Evolutionary conservation across 2,888 invertebrate species (phyloP), one percentile per base, ranked within the genome.

Genomic region (Aethes cnicana): DNA sequence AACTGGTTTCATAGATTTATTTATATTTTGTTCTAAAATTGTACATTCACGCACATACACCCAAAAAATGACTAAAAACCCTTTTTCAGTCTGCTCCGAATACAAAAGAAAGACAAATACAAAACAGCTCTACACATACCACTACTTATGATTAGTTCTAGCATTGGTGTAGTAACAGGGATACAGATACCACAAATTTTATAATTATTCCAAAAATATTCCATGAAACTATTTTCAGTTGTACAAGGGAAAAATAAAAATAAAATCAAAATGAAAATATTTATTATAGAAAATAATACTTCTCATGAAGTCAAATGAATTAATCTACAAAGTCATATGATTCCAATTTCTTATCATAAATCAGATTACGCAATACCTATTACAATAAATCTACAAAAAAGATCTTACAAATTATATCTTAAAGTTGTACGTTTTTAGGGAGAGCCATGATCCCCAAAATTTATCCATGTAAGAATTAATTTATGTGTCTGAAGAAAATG

Each of bases 31-130:
- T 72, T 83, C 86, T 86, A 88, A 86, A 86, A 82, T 83, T 83
- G 75, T 84, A 88, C 87, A 89, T 84, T 84, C 86, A 87, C 83
- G 78, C 87, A 85, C 84, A 83, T 82, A 85, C 87, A 88, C 86
- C 85, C 82, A 81, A 67, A 76, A 75, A 75, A 76, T 69, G 69
- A 70, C 68, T 69, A 76, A 73, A 62, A 73, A 72, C 64, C 53
- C 47, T 59, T 63, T 56, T 63, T 74, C 77, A 76, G 72, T 78
- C 69, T 56, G 75, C 66, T 59, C 44, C 57, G 54, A 69, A 64
- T 66, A 60, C 47, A 59, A 66, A 67, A 59, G 61, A 65, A 55
- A 62, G 28, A 37, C 36, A 43, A n/a, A 65, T 72, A 70, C 64
- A 76, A 72, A 72, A 77, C 77, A 72, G 71, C 77, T 77, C 75